Evolutionary conservation across 1,140 invertebrate species (phyloP).

Genomic region (Rhopalosiphum padi): DNA sequence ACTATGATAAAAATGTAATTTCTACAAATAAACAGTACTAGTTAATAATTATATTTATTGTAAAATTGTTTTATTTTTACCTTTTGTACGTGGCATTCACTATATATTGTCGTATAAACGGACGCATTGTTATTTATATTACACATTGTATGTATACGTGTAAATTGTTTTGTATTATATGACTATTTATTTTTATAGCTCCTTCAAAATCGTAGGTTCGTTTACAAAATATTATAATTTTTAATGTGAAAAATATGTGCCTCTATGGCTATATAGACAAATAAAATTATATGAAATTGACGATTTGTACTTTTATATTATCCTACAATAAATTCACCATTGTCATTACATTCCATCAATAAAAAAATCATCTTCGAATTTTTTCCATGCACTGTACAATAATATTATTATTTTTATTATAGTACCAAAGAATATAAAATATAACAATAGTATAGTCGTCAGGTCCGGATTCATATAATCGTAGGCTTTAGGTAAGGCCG

Average conservation of each 20-base stretch:
- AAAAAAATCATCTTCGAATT: background rate
- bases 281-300: background rate
- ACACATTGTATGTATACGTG: conserved; percentile 27
- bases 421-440: too few species aligned
- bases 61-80: background rate
- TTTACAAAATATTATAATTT: background rate
- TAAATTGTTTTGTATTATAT: conserved; percentile 31
- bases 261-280: background rate
- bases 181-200: conserved; percentile 16
- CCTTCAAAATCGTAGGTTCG: background rate
- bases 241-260: conserved; percentile 9
- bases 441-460: too few species aligned
- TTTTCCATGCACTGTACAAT: background rate
- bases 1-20: background rate
- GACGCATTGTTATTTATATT: conserved; percentile 32
- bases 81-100: conserved; percentile 6
- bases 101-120: conserved; percentile 3
- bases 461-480: too few species aligned
- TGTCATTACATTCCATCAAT: background rate
- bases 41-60: conserved; percentile 14
- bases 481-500: too few species aligned
- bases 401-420: too few species aligned
- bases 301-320: background rate
- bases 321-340: background rate
- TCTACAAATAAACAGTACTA: background rate